Evolutionary conservation across 2,888 invertebrate species (phyloP), one percentile per base, ranked within the genome.

Genomic region (Diarsia brunnea): DNA sequence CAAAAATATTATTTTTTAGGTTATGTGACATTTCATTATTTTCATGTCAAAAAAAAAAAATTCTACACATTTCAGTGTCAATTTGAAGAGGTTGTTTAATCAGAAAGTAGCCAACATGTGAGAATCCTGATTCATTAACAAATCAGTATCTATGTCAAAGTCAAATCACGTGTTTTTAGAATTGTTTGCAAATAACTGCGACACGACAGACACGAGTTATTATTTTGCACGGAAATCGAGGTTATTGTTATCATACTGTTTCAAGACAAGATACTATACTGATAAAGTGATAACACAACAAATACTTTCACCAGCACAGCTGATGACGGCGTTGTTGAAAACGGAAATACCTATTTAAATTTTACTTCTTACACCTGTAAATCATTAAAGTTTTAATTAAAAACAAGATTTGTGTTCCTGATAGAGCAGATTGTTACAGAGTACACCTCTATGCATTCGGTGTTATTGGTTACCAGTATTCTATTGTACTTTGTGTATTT

Each of bases 1-100:
- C 58, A 73, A 53, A 45, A 47, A 75, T 49, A 49, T 65, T 66
- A 0, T 2, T 55, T 79, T 79, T 49, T 69, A 80, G 81, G 79
- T 80, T 80, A 79, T 0, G 58, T 79, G n/a, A 58, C n/a, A 7
- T 43, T 4, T 38, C 16, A 24, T 12, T 53, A 31, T 47, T 16
- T 10, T 66, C 4, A 12, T 31, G 14, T 64, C 19, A 51, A 31
- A 31, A 31, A 31, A 31, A 31, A 3, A 45, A 27, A 3, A 27
- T 38, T 27, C 27, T 8, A 19, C 27, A 58, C 38, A n/a, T 3
- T 5, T 4, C 12, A 19, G 12, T 27, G 63, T n/a, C 14, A 1
- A 2, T 53, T 8, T 16, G 19, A 1, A 61, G n/a, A n/a, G 31
- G 19, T 31, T 21, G 21, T 53, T 63, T n/a, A 43, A 38, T 27